A percentile compares a stretch with the other conserved stretches of the same genome.
These are phyloP conservation scores for Tyto alba DNA, from an alignment of 2,113 vertebrate genomes.

Conservation along the genomic window DNA sequence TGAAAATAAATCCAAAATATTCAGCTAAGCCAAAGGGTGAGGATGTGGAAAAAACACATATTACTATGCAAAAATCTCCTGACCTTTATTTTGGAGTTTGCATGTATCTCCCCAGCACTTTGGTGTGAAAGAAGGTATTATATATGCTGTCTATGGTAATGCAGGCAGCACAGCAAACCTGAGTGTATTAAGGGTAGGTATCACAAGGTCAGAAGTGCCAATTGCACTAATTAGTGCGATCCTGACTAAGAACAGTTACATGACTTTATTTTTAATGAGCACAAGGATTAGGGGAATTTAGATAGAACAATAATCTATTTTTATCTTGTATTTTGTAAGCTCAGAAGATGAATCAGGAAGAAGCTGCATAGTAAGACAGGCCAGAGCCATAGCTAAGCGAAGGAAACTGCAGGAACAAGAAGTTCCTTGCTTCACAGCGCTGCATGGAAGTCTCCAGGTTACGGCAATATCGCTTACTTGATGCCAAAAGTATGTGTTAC, in stretches of 20 bases:
- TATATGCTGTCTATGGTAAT: background rate
- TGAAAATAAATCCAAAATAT: background rate
- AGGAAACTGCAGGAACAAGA: background rate
- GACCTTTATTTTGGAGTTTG: background rate
- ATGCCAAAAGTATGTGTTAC: background rate
- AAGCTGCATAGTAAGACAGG: background rate
- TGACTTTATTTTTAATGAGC: conserved; percentile 38
- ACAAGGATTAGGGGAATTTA: conserved; percentile 46
- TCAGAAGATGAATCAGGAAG: conserved; percentile 14
- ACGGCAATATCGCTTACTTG: background rate
- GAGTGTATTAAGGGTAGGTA: background rate
- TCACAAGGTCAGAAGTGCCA: conserved; percentile 30
- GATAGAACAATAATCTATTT: conserved; percentile 45
- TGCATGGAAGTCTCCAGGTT: background rate
- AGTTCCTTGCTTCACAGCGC: background rate
- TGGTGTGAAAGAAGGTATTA: background rate
- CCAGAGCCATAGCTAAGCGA: background rate
- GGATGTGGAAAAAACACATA: background rate
- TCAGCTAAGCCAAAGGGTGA: background rate
- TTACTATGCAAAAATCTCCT: background rate
- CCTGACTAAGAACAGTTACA: conserved; percentile 33
- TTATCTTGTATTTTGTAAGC: conserved; percentile 17
- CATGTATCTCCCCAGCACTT: background rate
- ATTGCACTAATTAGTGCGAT: conserved; percentile 1
- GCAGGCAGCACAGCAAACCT: background rate